Evolutionary conservation across 1,140 invertebrate species (phyloP).

Genomic region (Drosophila murphyi): DNA sequence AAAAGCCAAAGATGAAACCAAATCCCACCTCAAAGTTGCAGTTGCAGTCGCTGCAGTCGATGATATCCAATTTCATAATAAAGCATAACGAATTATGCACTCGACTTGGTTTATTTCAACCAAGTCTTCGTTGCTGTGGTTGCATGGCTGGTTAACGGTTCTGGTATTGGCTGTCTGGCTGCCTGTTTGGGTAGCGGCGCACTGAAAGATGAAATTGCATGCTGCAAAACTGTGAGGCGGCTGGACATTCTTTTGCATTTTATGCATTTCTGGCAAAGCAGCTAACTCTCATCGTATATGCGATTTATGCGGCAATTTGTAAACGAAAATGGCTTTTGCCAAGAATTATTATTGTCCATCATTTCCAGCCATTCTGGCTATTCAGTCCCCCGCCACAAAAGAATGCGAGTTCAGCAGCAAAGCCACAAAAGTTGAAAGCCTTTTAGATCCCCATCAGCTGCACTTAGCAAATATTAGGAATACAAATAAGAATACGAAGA

Average conservation of each 20-base stretch:
- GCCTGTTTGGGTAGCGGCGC: constrained; percentile 31
- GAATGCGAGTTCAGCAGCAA: constrained; percentile 34
- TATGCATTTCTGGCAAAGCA: constrained; percentile 61
- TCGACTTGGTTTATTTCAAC: constrained; percentile 80
- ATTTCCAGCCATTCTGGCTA: constrained; percentile 38
- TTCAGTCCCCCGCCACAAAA: constrained; percentile 3
- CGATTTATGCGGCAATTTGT: constrained; percentile 83
- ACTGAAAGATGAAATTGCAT: constrained; percentile 65
- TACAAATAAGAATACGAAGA: constrained; percentile 28
- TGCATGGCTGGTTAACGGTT: constrained; percentile 74
- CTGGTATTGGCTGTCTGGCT: constrained; percentile 41
- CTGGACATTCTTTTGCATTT: constrained; percentile 59
- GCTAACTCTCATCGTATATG: constrained; percentile 80
- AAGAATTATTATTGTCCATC: constrained; percentile 83
- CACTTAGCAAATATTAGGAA: constrained; percentile 76
- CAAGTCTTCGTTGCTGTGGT: constrained; percentile 31
- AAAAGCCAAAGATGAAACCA: constrained; percentile 21
- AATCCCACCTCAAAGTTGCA: constrained; percentile 15
- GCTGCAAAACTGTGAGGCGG: constrained; percentile 37
- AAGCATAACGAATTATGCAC: constrained; percentile 83
- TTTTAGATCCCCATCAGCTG: constrained; percentile 64
- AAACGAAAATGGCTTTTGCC: constrained; percentile 83
- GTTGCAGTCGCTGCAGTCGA: constrained; percentile 46
- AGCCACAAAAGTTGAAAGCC: constrained; percentile 38
- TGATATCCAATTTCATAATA: constrained; percentile 83